A percentile compares a stretch with the other conserved stretches of the same genome.
phyloP scores from a whole-genome alignment of 2,113 vertebrate species.

The Argyrosomus japonicus region DNA sequence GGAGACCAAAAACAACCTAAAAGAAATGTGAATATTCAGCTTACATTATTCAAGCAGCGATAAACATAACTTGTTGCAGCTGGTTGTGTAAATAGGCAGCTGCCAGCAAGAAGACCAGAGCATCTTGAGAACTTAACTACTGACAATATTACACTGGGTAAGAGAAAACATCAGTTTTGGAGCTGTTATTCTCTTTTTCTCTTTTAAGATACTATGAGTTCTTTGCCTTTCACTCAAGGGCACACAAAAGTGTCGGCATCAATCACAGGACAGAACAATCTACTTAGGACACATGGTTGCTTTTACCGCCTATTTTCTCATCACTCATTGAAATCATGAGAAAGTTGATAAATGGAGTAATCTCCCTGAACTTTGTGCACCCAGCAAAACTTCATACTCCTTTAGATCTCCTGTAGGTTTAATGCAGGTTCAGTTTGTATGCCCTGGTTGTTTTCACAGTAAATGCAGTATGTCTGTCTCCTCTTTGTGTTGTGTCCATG shows the following conservation, averaged over 20 bases:
- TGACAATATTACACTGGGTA: neutral
- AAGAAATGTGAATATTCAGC: neutral
- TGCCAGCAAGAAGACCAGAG: neutral
- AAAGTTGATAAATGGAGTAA: conserved; percentile 30
- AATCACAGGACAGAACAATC: conserved; percentile 43
- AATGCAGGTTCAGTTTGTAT: neutral
- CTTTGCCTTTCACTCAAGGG: conserved; percentile 50
- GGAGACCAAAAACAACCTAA: neutral
- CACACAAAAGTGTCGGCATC: conserved; percentile 49
- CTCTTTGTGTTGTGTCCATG: conserved; percentile 48
- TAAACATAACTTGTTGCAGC: neutral
- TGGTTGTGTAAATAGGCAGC: neutral
- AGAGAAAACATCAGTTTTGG: conserved; percentile 22
- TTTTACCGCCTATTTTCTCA: conserved; percentile 36
- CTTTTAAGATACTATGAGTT: conserved; percentile 10
- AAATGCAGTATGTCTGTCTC: conserved; percentile 34
- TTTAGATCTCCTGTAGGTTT: conserved; percentile 23
- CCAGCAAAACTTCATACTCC: neutral
- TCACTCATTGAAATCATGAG: conserved; percentile 28
- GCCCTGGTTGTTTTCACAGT: conserved; percentile 43
- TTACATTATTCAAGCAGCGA: neutral
- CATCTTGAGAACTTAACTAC: neutral
- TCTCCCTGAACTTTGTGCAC: conserved; percentile 32
- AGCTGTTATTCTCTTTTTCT: neutral
- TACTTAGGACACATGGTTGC: conserved; percentile 25